Evolutionary conservation across 2,113 vertebrate species (phyloP).

Genomic region (Megaceryle maxima): DNA sequence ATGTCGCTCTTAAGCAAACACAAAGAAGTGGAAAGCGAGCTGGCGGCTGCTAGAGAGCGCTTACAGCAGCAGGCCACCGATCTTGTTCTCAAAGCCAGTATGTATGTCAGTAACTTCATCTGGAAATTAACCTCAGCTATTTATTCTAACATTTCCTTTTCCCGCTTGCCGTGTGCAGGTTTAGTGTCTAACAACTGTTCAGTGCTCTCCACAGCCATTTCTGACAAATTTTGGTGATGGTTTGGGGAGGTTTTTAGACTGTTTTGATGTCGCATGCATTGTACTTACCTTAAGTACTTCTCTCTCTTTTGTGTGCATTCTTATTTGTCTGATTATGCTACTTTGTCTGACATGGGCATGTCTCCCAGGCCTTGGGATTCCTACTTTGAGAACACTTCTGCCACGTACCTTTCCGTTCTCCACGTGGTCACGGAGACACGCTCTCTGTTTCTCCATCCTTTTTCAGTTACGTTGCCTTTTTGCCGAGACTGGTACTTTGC

Average conservation of each 20-base stretch:
- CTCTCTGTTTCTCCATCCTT: neutral
- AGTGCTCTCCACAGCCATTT: neutral
- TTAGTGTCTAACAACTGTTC: neutral
- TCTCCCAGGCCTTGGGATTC: neutral
- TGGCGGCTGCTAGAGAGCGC: conserved; percentile 89
- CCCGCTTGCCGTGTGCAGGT: neutral
- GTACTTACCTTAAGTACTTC: neutral
- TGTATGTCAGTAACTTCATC: conserved; percentile 69
- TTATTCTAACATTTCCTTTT: neutral
- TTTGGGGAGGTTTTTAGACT: neutral
- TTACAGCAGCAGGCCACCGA: conserved; percentile 96
- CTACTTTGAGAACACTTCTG: neutral
- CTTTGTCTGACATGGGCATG: fast-evolving
- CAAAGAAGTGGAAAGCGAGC: conserved; percentile 94
- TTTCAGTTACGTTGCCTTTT: neutral
- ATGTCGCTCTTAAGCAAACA: conserved; percentile 93
- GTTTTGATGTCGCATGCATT: fast-evolving
- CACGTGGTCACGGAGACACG: neutral
- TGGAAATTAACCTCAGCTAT: neutral
- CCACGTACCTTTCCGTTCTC: neutral
- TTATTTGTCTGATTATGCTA: neutral
- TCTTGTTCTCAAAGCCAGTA: conserved; percentile 98
- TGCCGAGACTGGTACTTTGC: neutral
- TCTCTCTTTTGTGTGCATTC: neutral
- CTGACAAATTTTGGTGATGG: neutral